Base-by-base conservation (phyloP, 2,113 vertebrate species). In the Tupaia chinensis region DNA sequence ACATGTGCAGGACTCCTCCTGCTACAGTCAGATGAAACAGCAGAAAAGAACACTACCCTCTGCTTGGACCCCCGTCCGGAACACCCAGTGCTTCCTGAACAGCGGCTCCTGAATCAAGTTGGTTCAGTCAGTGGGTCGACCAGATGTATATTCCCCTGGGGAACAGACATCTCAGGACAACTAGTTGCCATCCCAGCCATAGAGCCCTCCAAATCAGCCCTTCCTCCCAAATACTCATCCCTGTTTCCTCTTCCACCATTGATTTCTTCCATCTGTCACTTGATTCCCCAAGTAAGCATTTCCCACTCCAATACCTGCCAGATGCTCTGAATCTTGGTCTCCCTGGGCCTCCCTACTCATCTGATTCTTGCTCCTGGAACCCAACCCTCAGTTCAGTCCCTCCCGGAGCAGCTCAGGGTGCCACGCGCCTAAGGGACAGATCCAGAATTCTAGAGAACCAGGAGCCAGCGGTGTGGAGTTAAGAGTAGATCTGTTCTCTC, bases 271-370 rank as follows among this genome's bases (percentile, higher is more conserved):
- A 56, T 56, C 54, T 4, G 5, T 23, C 70, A 73, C 22, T 58
- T 63, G 20, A 54, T 17, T 10, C 44, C 22, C 65, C 32, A 69
- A 16, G 34, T 14, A 69, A 94, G 34, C 1, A 5, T 34, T 9
- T 70, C 44, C 53, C 60, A n/a, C 11, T 70, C 68, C n/a, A 58
- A 2, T 1, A 79, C 29, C 77, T 9, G 19, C 29, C 77, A 7
- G 19, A n/a, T 12, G 56, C 27, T 73, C 29, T 8, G 8, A 88
- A 54, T 7, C 15, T 80, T 54, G 9, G 44, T 9, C 34, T 20
- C 19, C 1, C 0, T 0, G 5, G 25, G 20, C 17, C 17, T 77
- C 68, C n/a, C 8, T 2, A 11, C 34, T 68, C 2, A 2, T 54
- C 44, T n/a, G 61, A 72, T 22, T 20, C 34, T 58, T n/a, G 12